Base-by-base conservation (phyloP, 2,797 vertebrate species). In the Cuniculus paca region DNA sequence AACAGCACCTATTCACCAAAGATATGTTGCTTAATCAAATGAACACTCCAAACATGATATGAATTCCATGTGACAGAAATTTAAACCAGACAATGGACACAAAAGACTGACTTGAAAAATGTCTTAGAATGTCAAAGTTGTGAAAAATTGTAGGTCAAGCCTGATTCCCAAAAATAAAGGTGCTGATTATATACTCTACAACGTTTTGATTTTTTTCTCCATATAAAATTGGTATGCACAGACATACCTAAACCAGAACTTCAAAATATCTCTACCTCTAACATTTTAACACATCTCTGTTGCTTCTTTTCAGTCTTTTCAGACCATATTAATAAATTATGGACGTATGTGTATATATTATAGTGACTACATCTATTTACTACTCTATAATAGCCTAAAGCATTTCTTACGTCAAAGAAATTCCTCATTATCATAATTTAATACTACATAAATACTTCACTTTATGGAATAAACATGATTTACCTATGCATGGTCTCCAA, bases 41-140 rank as follows among this genome's bases (percentile, higher is more conserved):
- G 20, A 95, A 70, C 36, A 81, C 31, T 88, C 26, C 80, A 90
- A 92, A 82, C 12, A 52, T 39, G 54, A 88, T 36, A 5, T 9
- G 31, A 77, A 88, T 88, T 85, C 72, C 75, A 90, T 60, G 54
- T 61, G 63, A 85, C 34, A 75, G 56, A 94, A 95, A 86, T 19
- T 84, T 88, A 68, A 94, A 58, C 26, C 79, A 95, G 16, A 94
- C 14, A 17, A 88, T 26, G 13, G 56, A 75, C 34, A 42, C 0
- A 65, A 79, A 92, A 86, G 36, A 68, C 0, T 56, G 16, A 36
- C 68, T 68, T 34, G 88, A 36, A 56, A 75, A 83, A 78, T 36
- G 19, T 54, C 36, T 80, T 78, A 42, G n/a, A 87, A 92, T 60
- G 50, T 26, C 79, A 78, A 74, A 82, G 87, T 90, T 48, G 24